Evolutionary conservation across 2,797 vertebrate species (phyloP), one percentile per base, ranked within the genome.

Genomic region (Serranus cabrilla): DNA sequence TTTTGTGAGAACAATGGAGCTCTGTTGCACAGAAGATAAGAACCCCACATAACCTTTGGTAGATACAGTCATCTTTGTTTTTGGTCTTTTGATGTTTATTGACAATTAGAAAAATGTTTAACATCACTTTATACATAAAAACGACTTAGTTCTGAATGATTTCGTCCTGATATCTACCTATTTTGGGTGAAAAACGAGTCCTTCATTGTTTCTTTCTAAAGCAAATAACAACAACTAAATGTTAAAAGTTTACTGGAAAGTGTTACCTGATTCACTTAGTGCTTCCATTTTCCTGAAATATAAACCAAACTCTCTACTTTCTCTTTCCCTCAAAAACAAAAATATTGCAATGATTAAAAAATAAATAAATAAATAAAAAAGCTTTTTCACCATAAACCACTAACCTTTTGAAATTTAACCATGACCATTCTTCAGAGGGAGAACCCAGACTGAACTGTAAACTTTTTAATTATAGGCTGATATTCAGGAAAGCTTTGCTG

Each of bases 401-500:
- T 31, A 57, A 52, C 23, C 20, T 40, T 57, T 70, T 71, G 27
- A 68, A 60, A 62, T 56, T 37, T 51, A 39, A 68, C 40, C 43
- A 12, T 64, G 52, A 20, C n/a, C 23, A 11, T 23, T 60, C 20
- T 47, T 61, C 17, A 40, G 51, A 39, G 49, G 47, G n/a, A 55
- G 45, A 39, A 58, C 7, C 40, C 25, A 63, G 27, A 55, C 65
- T 60, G 20, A 55, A 63, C 57, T 45, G 71, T 70, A 69, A 83
- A 73, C 57, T 62, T 81, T 81, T 75, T 85, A 76, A 87, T 89
- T 79, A 86, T 47, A 63, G 49, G 71, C 83, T 64, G 84, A 74
- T 65, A 21, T 60, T 78, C 18, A 13, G 52, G 51, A 52, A 34
- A 55, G 61, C 67, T 31, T 17, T 37, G 60, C 46, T 45, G 61